These are phyloP conservation scores for Simalia tracyae DNA, from an alignment of 2,797 vertebrate genomes.

Conservation along the genomic window DNA sequence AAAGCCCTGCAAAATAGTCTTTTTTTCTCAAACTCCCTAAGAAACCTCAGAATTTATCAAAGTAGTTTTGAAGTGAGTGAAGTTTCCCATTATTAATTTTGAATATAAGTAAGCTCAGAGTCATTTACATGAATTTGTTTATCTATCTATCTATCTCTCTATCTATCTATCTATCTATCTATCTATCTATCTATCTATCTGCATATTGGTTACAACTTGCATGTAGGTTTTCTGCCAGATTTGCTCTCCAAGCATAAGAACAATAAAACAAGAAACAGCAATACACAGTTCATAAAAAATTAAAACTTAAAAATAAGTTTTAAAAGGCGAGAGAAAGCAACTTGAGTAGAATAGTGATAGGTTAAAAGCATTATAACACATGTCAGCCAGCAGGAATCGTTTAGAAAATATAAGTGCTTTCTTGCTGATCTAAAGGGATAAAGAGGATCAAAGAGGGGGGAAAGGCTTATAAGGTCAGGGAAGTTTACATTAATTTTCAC, in stretches of 20 bases:
- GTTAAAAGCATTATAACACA: background rate
- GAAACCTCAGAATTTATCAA: background rate
- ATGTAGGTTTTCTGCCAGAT: background rate
- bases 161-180: no score
- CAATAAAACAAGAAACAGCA: background rate
- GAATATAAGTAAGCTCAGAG: background rate
- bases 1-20: background rate
- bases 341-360: background rate
- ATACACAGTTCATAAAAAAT: background rate
- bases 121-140: background rate
- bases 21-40: background rate
- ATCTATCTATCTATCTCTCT: no score
- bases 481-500: constrained; percentile 18
- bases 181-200: no score
- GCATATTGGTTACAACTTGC: background rate
- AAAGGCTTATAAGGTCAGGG: background rate
- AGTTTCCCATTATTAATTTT: background rate
- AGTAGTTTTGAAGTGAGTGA: background rate
- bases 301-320: background rate
- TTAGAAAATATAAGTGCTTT: background rate
- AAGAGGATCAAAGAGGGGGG: background rate
- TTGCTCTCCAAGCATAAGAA: background rate
- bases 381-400: background rate
- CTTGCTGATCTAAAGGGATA: background rate
- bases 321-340: background rate